phyloP scores from a whole-genome alignment of 2,888 invertebrate species.

The Papilio gigon region DNA sequence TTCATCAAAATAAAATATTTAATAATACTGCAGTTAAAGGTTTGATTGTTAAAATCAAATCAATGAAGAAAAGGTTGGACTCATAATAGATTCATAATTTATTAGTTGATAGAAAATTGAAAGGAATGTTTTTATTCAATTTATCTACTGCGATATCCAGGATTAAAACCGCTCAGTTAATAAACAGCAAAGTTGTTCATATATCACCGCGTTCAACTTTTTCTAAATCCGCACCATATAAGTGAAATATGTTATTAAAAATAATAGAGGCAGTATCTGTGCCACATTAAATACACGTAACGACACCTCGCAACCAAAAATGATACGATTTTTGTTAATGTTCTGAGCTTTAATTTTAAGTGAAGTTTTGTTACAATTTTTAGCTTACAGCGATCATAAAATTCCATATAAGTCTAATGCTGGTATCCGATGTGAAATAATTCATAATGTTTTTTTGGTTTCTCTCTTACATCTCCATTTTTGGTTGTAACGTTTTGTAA shows the following conservation, averaged over 20 bases:
- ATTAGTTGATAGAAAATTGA: not conserved
- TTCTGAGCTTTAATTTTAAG: constrained; percentile 26
- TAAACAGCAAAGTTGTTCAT: constrained; percentile 22
- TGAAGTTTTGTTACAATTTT: constrained; percentile 41
- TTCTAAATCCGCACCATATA: constrained; percentile 31
- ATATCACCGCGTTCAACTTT: constrained; percentile 30
- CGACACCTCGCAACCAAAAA: constrained; percentile 38
- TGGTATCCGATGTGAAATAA: constrained; percentile 38
- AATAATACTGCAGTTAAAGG: too few relatives aligned
- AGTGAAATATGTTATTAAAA: constrained; percentile 41
- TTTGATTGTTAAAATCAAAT: not conserved
- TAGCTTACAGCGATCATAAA: constrained; percentile 36
- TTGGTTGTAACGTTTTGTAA: constrained; percentile 31
- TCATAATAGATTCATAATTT: not conserved
- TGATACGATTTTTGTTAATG: constrained; percentile 40
- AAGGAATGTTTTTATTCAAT: constrained; percentile 25
- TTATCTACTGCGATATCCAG: constrained; percentile 22
- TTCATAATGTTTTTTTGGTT: constrained; percentile 31
- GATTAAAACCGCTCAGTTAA: constrained; percentile 19
- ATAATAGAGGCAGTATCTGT: constrained; percentile 38
- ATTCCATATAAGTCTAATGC: constrained; percentile 31
- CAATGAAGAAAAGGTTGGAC: not conserved
- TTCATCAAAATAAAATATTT: too few relatives aligned
- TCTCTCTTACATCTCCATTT: constrained; percentile 30
- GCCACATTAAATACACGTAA: constrained; percentile 38